phyloP scores from a whole-genome alignment of 2,888 invertebrate species.

The Xylocampa areola region DNA sequence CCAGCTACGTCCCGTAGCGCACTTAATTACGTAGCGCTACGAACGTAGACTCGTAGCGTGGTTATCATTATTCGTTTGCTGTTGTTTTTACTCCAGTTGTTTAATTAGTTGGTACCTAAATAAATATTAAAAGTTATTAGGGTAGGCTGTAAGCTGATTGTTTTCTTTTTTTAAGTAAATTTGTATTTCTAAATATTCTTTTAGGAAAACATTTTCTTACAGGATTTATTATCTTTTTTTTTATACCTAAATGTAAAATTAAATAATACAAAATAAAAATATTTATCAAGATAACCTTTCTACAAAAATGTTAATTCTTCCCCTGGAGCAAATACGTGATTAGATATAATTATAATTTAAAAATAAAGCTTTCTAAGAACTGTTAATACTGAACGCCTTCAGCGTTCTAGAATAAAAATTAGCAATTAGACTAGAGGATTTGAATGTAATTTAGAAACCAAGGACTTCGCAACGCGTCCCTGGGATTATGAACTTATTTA shows the following conservation, averaged over 20 bases:
- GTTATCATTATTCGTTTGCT: conserved; percentile 7
- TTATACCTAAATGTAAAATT: no score
- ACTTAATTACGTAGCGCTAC: conserved; percentile 59
- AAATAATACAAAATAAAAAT: no score
- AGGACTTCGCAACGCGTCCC: conserved; percentile 11
- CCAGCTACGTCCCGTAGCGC: conserved; percentile 51
- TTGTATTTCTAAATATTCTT: no score
- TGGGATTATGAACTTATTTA: conserved; percentile 31
- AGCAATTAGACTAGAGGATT: conserved; percentile 36
- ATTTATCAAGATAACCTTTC: no score
- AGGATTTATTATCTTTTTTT: no score
- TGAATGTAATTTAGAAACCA: conserved; percentile 26
- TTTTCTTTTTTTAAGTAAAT: no score
- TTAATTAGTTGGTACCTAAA: neutral
- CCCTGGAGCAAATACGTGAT: no score
- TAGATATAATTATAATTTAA: no score
- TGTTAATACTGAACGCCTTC: conserved; percentile 4
- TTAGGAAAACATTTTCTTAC: no score
- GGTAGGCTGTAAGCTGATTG: no score
- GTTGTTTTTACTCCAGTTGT: conserved; percentile 7
- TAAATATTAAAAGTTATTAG: conserved; percentile 3
- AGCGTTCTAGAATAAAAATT: conserved; percentile 27
- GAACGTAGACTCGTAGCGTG: conserved; percentile 53
- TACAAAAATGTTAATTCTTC: no score
- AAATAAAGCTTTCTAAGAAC: conserved; percentile 4